phyloP scores from a whole-genome alignment of 2,113 vertebrate genomes.

The Colistium nudipinnis region DNA sequence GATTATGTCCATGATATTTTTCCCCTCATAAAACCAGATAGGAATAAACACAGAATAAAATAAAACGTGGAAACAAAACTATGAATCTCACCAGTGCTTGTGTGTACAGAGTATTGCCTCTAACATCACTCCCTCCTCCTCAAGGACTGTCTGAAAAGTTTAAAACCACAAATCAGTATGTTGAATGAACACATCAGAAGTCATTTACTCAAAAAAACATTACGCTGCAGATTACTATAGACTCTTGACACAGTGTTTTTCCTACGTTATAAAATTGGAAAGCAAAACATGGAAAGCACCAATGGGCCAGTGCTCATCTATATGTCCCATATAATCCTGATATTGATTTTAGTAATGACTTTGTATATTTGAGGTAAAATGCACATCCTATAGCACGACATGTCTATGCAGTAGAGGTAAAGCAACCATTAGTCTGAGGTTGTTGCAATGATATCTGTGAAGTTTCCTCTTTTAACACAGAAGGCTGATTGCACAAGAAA shows the following conservation, averaged over 20 bases:
- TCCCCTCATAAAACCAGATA: neutral
- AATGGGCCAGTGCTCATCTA: no score
- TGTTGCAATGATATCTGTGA: no score
- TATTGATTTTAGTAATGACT: neutral
- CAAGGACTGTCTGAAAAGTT: constrained; percentile 84
- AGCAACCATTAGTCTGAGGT: no score
- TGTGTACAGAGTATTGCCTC: constrained; percentile 97
- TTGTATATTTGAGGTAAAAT: neutral
- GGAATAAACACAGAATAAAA: neutral
- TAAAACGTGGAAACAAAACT: neutral
- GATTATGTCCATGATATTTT: neutral
- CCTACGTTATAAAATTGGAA: neutral
- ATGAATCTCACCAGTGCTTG: constrained; percentile 92
- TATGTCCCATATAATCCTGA: neutral
- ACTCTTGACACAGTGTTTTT: neutral
- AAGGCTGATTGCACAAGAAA: neutral
- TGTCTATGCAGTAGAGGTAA: no score
- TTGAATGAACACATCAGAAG: constrained; percentile 13
- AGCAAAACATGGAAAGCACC: neutral
- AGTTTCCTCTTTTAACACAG: no score
- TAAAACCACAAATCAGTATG: constrained; percentile 2
- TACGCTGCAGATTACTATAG: neutral
- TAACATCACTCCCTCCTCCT: constrained; percentile 88
- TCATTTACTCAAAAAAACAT: neutral
- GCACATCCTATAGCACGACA: neutral